These are phyloP conservation scores for Netelia virgata DNA, from an alignment of 2,888 invertebrate species.

Conservation along the genomic window DNA sequence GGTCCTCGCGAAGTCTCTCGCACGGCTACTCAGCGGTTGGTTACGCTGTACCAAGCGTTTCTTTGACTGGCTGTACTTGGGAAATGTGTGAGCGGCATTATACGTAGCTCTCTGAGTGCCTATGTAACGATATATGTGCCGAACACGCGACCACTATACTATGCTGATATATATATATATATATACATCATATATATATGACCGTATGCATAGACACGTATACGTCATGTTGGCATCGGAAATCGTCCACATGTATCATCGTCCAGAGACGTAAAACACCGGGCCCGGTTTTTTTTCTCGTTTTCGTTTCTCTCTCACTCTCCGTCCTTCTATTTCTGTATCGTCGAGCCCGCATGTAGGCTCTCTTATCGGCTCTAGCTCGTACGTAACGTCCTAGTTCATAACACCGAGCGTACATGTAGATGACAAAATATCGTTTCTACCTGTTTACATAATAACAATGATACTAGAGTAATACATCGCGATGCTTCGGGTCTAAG, in stretches of 20 bases:
- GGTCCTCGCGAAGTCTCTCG: too few species aligned
- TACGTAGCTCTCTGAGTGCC: too few species aligned
- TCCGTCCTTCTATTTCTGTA: constrained; percentile 50
- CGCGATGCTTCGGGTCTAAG: background rate
- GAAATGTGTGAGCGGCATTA: too few species aligned
- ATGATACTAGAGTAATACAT: background rate
- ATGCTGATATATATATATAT: background rate
- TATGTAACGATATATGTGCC: too few species aligned
- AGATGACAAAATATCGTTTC: background rate
- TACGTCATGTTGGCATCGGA: constrained; percentile 24
- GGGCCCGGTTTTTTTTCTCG: constrained; percentile 35
- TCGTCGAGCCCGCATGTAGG: constrained; percentile 46
- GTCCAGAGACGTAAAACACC: constrained; percentile 6
- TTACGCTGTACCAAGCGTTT: too few species aligned
- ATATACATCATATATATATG: background rate
- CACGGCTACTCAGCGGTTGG: too few species aligned
- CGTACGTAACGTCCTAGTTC: constrained; percentile 17
- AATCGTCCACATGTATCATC: constrained; percentile 47
- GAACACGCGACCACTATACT: too few species aligned
- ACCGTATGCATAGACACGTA: background rate
- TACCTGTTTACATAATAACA: constrained; percentile 16
- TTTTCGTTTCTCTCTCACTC: background rate
- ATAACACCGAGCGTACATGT: background rate
- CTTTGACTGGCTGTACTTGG: too few species aligned
- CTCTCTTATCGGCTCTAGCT: constrained; percentile 44